Evolutionary conservation across 2,113 vertebrate species (phyloP).

Genomic region (Natator depressus): DNA sequence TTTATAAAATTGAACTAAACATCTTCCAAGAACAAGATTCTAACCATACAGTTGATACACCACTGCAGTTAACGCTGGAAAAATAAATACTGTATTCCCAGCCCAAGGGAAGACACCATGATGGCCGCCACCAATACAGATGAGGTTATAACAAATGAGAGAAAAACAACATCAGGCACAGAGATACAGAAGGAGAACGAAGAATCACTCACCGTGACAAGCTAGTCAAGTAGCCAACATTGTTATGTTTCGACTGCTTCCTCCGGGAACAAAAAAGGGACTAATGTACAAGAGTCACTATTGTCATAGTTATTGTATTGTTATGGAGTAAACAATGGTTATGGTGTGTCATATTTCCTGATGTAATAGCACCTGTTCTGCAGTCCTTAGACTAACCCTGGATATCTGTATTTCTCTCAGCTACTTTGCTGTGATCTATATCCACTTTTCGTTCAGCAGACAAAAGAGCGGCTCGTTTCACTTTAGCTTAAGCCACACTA

Average conservation of each 20-base stretch:
- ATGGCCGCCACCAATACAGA: fast-evolving
- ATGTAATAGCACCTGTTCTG: background rate
- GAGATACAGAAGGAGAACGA: background rate
- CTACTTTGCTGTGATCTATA: background rate
- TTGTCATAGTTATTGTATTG: background rate
- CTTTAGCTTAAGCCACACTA: background rate
- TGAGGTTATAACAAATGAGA: fast-evolving
- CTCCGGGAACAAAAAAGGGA: background rate
- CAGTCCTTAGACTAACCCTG: background rate
- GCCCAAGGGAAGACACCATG: conserved; percentile 37
- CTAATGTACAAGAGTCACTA: background rate
- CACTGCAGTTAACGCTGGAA: background rate
- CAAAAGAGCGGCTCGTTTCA: no score
- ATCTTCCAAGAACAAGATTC: background rate
- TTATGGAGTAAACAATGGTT: background rate
- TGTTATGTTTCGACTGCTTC: background rate
- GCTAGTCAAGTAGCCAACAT: background rate
- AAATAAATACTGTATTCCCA: conserved; percentile 9
- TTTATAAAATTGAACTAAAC: background rate
- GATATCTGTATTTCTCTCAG: background rate
- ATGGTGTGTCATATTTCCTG: background rate
- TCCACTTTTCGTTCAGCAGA: fast-evolving
- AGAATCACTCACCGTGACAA: background rate
- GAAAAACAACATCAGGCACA: fast-evolving
- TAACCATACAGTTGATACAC: conserved; percentile 13